Conservation (phyloP, 2,888 invertebrate species). For the Stenoptilia bipunctidactyla region DNA sequence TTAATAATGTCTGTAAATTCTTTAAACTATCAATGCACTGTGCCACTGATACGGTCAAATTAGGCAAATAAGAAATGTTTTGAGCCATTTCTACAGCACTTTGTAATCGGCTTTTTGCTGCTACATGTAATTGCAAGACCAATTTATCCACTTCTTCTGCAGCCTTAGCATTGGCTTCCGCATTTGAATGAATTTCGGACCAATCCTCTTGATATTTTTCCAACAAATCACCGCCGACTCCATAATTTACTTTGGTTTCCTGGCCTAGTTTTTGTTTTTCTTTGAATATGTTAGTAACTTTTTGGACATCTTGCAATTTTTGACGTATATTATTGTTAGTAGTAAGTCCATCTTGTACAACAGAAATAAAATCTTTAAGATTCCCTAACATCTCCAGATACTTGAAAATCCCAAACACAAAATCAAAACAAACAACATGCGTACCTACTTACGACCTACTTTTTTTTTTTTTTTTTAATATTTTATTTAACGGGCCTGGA, state of each 20-base stretch:
- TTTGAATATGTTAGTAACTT: conserved; percentile 51
- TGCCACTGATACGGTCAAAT: conserved; percentile 50
- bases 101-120: conserved; percentile 35
- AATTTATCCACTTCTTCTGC: conserved; percentile 66
- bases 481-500: too few relatives aligned
- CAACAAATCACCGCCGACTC: conserved; percentile 78
- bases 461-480: too few relatives aligned
- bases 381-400: conserved; percentile 65
- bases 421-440: too few relatives aligned
- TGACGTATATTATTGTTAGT: conserved; percentile 52
- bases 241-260: conserved; percentile 54
- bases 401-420: too few relatives aligned
- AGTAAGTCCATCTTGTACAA: conserved; percentile 55
- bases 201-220: conserved; percentile 80
- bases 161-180: conserved; percentile 76
- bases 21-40: conserved; percentile 64
- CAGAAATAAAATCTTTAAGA: conserved; percentile 57
- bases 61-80: conserved; percentile 43
- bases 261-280: conserved; percentile 41
- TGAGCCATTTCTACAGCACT: conserved; percentile 45
- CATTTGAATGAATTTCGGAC: conserved; percentile 77
- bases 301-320: conserved; percentile 57
- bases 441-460: too few relatives aligned
- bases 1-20: conserved; percentile 69
- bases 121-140: conserved; percentile 42